Percentiles rank a stretch among this genome's conserved stretches.
Conservation (phyloP, 2,888 invertebrate genomes). For the Phengaris arion region DNA sequence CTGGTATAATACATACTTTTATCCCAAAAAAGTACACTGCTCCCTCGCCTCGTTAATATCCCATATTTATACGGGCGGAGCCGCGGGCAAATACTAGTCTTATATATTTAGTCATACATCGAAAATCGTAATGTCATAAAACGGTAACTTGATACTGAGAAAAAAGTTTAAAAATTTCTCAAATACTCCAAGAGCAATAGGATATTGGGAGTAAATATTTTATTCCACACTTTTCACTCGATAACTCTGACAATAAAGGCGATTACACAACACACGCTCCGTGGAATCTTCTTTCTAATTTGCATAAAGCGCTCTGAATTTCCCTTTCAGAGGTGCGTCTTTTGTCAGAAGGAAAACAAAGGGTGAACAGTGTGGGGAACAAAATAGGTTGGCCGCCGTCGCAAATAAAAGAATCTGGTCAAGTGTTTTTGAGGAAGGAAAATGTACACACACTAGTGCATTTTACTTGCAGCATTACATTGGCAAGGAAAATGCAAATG, state of each 20-base stretch:
- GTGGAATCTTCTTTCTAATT: constrained; percentile 56
- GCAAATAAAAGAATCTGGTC: constrained; percentile 34
- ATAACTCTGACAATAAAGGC: constrained; percentile 14
- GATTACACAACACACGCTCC: constrained; percentile 37
- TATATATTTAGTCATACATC: too few relatives aligned
- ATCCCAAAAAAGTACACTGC: too few relatives aligned
- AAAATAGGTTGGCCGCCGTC: constrained; percentile 34
- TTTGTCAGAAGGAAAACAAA: constrained; percentile 66
- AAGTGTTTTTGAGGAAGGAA: constrained; percentile 33
- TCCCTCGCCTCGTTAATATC: too few relatives aligned
- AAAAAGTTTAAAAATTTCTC: too few relatives aligned
- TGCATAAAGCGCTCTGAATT: constrained; percentile 60
- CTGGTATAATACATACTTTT: too few relatives aligned
- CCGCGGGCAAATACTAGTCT: too few relatives aligned
- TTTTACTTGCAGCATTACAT: constrained; percentile 3
- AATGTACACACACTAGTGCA: constrained; percentile 10
- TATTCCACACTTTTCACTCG: not conserved
- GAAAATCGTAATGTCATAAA: too few relatives aligned
- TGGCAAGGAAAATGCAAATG: constrained; percentile 9
- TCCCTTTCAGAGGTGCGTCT: constrained; percentile 65
- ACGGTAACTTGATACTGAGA: too few relatives aligned
- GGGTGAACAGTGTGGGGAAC: constrained; percentile 42
- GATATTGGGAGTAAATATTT: not conserved
- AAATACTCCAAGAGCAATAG: too few relatives aligned
- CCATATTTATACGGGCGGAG: too few relatives aligned